phyloP scores from a whole-genome alignment of 2,797 vertebrate genomes.

The Graptemys geographica region DNA sequence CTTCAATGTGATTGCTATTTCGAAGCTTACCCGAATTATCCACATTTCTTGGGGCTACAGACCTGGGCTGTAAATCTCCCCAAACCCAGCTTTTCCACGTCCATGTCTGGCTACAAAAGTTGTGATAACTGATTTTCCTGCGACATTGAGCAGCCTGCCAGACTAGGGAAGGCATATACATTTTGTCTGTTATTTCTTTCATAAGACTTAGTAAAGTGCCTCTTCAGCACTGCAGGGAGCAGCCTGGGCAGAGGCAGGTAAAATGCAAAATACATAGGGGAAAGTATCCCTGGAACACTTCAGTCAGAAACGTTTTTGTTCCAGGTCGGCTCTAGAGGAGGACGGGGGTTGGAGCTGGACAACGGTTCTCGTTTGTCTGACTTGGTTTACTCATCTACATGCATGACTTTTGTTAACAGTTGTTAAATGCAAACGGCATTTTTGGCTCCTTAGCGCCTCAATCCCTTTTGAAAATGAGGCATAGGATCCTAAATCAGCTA shows the following conservation, averaged over 20 bases:
- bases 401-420: accelerated
- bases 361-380: not conserved
- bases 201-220: not conserved
- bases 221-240: not conserved
- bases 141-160: not conserved
- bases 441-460: too few relatives aligned
- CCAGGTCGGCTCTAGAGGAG: not conserved
- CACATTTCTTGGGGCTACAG: not conserved
- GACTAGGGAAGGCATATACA: accelerated
- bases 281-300: not conserved
- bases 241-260: not conserved
- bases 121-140: not conserved
- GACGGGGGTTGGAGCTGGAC: accelerated
- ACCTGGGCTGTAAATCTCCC: not conserved
- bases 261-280: not conserved
- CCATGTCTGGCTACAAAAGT: not conserved
- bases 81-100: not conserved
- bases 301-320: not conserved
- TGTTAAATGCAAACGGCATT: too few relatives aligned
- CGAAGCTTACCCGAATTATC: not conserved
- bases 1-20: not conserved
- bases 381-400: not conserved
- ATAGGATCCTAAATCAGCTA: too few relatives aligned
- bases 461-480: too few relatives aligned
- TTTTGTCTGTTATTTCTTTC: not conserved